Evolutionary conservation across 35 echinoderm and acorn worm species (phyloP).

Genomic region (Hemicentrotus pulcherrimus): DNA sequence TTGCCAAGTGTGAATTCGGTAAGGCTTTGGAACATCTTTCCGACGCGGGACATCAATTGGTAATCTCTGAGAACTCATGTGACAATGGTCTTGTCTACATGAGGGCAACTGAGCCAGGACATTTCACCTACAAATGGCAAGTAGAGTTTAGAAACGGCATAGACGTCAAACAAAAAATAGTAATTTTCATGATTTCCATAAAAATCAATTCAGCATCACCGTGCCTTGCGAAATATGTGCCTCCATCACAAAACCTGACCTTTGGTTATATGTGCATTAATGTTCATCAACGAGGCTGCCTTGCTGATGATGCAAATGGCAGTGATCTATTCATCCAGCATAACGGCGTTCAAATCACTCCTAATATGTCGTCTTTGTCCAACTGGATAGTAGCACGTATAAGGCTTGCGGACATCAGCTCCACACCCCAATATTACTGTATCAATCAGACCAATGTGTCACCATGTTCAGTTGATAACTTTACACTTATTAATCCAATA

Average conservation of each 20-base stretch:
- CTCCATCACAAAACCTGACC: neutral
- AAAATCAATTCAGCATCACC: neutral
- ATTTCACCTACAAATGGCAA: neutral
- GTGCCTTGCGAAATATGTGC: neutral
- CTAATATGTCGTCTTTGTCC: neutral
- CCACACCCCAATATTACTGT: too few relatives aligned
- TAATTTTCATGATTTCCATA: neutral
- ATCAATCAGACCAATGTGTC: neutral
- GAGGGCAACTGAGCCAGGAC: neutral
- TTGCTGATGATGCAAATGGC: neutral
- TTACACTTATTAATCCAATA: neutral
- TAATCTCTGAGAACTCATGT: neutral
- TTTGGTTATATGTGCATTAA: neutral
- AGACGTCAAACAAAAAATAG: neutral
- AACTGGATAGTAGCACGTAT: neutral
- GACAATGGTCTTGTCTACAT: neutral
- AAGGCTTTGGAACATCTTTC: neutral
- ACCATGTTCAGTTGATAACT: neutral
- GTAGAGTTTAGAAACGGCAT: neutral
- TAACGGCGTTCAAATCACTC: too few relatives aligned
- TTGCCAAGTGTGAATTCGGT: neutral
- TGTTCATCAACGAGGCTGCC: neutral
- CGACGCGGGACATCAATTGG: neutral
- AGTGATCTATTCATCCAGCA: too few relatives aligned
- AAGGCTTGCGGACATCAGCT: neutral